phyloP scores from a whole-genome alignment of 2,113 vertebrate genomes.

The Daubentonia madagascariensis region DNA sequence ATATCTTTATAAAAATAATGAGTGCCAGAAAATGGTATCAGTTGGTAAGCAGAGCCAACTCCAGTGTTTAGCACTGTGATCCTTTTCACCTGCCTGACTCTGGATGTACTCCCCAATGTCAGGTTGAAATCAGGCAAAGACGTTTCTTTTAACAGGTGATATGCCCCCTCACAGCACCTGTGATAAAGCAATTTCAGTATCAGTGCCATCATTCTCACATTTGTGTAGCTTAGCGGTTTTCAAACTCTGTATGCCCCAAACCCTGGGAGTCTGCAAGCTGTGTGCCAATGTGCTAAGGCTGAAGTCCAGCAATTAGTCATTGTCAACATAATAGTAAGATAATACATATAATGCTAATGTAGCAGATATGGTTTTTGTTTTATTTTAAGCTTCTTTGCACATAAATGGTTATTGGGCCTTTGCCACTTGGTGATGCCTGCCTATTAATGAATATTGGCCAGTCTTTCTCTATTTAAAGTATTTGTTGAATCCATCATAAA shows the following conservation, averaged over 20 bases:
- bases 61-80: background rate
- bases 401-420: background rate
- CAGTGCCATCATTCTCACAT: background rate
- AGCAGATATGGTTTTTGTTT: background rate
- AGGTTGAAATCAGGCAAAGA: background rate
- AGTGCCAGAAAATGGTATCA: background rate
- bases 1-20: conserved; percentile 50
- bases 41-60: background rate
- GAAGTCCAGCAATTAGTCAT: background rate
- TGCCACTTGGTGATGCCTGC: background rate
- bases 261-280: background rate
- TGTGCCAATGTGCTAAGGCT: background rate
- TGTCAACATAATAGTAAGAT: background rate
- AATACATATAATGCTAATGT: background rate
- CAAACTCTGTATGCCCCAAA: background rate
- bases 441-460: background rate
- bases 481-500: background rate
- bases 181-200: background rate
- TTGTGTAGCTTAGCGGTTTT: background rate
- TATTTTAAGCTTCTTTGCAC: conserved; percentile 27
- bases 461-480: background rate
- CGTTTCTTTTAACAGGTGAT: background rate
- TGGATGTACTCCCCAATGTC: background rate
- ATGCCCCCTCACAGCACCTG: background rate
- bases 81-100: background rate